A percentile compares a stretch with the other conserved stretches of the same genome.
Evolutionary conservation across 2,797 vertebrate genomes (phyloP).

Genomic region (Anableps anableps): DNA sequence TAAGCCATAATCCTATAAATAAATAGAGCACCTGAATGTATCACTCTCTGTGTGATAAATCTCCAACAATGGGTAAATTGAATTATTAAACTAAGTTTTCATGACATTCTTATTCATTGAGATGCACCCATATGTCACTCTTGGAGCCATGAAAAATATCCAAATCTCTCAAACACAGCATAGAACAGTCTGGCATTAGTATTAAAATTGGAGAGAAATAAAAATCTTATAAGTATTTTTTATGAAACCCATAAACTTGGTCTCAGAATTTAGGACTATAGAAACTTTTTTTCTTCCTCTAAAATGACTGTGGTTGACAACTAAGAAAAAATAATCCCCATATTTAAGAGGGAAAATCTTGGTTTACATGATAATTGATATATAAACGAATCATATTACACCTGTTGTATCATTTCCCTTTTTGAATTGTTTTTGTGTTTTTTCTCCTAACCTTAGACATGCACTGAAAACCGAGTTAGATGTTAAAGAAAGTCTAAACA

Average conservation of each 20-base stretch:
- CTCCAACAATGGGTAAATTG: not conserved
- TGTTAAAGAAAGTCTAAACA: not conserved
- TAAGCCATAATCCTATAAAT: not conserved
- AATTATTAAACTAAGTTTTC: not conserved
- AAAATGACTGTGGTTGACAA: not conserved
- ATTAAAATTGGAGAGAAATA: not conserved
- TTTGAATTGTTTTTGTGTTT: not conserved
- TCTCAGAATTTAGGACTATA: not conserved
- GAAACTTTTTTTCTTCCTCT: not conserved
- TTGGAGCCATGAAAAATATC: not conserved
- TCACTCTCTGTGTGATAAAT: not conserved
- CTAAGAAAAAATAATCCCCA: not conserved
- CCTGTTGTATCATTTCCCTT: not conserved
- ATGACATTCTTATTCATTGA: not conserved
- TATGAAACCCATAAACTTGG: not conserved
- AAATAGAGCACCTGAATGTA: not conserved
- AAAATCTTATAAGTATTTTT: not conserved
- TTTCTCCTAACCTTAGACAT: not conserved
- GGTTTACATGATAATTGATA: not conserved
- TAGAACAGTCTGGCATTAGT: not conserved
- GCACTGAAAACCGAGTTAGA: slow-evolving; percentile 2
- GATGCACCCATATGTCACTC: not conserved
- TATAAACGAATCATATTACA: not conserved
- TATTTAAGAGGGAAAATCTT: not conserved
- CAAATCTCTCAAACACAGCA: not conserved